These are phyloP conservation scores for Metopia argyrocephala DNA, from an alignment of 2,888 invertebrate genomes.

Conservation along the genomic window DNA sequence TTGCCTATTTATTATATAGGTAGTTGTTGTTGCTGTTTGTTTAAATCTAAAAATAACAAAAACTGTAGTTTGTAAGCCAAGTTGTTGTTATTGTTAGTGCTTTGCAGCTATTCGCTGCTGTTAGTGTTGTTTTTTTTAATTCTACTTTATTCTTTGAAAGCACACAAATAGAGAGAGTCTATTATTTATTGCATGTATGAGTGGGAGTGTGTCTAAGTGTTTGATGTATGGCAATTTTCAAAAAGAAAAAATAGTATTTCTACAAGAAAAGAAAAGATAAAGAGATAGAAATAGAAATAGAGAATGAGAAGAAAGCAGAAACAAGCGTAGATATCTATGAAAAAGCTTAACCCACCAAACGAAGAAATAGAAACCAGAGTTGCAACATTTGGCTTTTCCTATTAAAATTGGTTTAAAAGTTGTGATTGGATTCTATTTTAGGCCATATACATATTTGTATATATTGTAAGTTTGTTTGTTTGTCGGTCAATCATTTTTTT, in stretches of 20 bases:
- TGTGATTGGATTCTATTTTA: no score
- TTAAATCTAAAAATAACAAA: background rate
- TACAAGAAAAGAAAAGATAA: background rate
- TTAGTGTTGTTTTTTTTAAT: no score
- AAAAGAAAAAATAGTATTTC: background rate
- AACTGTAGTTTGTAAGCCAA: background rate
- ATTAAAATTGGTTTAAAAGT: no score
- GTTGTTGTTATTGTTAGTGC: no score
- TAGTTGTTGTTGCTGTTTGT: background rate
- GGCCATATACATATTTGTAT: no score
- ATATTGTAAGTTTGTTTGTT: no score
- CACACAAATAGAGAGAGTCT: background rate
- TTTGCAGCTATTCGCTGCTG: no score
- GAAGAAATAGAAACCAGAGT: background rate
- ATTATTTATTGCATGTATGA: conserved; percentile 35
- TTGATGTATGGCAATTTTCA: conserved; percentile 49
- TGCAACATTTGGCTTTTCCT: no score
- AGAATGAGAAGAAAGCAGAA: background rate
- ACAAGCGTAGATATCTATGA: conserved; percentile 27
- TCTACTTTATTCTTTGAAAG: background rate
- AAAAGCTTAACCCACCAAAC: no score
- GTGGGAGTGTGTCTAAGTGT: background rate
- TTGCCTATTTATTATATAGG: background rate
- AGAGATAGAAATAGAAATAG: background rate
- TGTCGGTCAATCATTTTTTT: no score